A percentile compares a stretch with the other conserved stretches of the same genome.
Evolutionary conservation across 2,888 invertebrate genomes (phyloP).

Genomic region (Dolichomitus sp.): DNA sequence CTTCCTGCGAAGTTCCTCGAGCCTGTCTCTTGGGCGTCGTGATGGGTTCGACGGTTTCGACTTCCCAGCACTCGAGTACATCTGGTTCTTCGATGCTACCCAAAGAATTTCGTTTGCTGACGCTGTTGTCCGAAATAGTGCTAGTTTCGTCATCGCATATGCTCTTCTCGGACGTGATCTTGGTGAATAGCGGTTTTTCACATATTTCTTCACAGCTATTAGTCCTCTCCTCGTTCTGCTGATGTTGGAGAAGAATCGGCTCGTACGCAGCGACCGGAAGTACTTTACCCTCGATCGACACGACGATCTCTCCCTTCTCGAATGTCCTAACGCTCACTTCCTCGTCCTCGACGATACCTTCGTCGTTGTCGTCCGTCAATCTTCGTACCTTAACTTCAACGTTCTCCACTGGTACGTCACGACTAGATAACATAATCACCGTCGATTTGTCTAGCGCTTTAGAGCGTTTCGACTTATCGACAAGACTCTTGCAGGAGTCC

Average conservation of each 20-base stretch:
- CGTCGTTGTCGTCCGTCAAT: slow-evolving; percentile 63
- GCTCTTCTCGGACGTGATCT: slow-evolving; percentile 57
- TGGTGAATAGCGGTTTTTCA: slow-evolving; percentile 39
- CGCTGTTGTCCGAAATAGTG: slow-evolving; percentile 47
- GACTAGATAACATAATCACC: slow-evolving; percentile 28
- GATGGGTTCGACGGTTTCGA: slow-evolving; percentile 81
- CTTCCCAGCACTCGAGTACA: slow-evolving; percentile 87
- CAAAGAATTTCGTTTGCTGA: slow-evolving; percentile 73
- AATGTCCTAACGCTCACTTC: slow-evolving; percentile 79
- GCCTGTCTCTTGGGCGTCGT: slow-evolving; percentile 74
- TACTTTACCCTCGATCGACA: slow-evolving; percentile 81
- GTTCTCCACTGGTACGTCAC: slow-evolving; percentile 57
- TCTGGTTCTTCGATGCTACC: slow-evolving; percentile 85
- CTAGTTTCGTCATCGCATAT: slow-evolving; percentile 63
- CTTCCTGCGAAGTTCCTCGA: slow-evolving; percentile 71
- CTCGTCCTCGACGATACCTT: slow-evolving; percentile 70
- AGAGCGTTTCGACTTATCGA: slow-evolving; percentile 22
- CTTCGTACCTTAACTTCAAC: slow-evolving; percentile 72
- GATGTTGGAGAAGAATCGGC: slow-evolving; percentile 62
- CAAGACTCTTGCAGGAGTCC: slow-evolving; percentile 9
- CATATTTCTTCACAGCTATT: slow-evolving; percentile 25
- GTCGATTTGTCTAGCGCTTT: slow-evolving; percentile 25
- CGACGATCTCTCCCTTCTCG: slow-evolving; percentile 83
- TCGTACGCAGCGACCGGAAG: slow-evolving; percentile 76
- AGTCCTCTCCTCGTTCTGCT: not conserved